Conservation (phyloP, 2,797 vertebrate species). For the Bucorvus abyssinicus region DNA sequence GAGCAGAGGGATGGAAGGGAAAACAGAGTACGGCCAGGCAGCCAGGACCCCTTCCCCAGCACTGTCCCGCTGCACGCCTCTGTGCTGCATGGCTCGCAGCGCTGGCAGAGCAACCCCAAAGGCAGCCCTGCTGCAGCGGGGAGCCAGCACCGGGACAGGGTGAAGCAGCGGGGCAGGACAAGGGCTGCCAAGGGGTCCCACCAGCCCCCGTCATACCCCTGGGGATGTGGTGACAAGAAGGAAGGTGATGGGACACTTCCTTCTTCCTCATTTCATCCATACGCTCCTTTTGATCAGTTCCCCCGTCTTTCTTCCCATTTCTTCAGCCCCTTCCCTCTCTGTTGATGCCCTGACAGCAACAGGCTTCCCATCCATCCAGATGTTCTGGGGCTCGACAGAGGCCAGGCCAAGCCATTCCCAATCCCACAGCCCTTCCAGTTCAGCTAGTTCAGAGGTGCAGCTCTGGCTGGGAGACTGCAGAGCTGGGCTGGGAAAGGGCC, state of each 20-base stretch:
- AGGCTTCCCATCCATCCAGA: background rate
- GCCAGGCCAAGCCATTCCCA: background rate
- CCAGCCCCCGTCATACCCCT: background rate
- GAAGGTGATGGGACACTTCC: background rate
- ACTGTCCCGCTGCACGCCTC: too few species aligned
- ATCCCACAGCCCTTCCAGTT: background rate
- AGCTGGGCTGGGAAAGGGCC: background rate
- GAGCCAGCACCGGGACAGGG: background rate
- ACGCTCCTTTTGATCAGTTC: background rate
- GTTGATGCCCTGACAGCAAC: background rate
- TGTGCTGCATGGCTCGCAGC: too few species aligned
- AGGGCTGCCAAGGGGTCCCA: background rate
- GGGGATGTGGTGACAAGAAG: rapidly evolving
- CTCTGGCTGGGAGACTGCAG: background rate
- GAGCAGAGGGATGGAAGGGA: background rate
- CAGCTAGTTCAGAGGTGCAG: background rate
- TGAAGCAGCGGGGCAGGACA: background rate
- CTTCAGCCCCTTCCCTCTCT: background rate
- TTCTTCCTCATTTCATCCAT: background rate
- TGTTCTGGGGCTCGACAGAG: background rate
- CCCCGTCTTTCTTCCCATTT: background rate
- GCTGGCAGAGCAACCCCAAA: too few species aligned
- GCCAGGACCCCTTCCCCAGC: too few species aligned
- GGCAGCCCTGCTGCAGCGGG: too few species aligned
- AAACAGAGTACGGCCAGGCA: background rate